Base-by-base conservation (phyloP, 2,113 vertebrate genomes). In the Acanthochromis polyacanthus region DNA sequence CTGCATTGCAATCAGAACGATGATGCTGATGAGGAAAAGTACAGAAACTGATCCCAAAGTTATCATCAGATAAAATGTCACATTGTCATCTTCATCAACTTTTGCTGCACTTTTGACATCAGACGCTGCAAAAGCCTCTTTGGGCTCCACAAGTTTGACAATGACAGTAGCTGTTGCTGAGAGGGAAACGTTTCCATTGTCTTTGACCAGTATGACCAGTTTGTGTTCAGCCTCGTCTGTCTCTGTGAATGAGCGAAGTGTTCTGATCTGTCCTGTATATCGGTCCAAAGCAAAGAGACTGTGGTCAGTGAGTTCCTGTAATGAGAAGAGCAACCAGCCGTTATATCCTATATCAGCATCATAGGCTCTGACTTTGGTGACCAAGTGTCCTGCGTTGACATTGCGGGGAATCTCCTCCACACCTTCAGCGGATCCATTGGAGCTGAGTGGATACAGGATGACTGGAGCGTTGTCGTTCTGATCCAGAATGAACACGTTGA, bases 291-390 rank as follows among this genome's bases (percentile, higher is more conserved):
- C 65, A 83, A 93, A 93, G 9, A 89, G 82, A 81, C 64, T 88
- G 80, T 89, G 79, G 46, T 90, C 88, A 76, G 78, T 89, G 15
- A 89, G 87, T 86, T 87, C 79, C 63, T 78, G 87, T 46, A 91
- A 71, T 61, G 88, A 92, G 78, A 90, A 92, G 10, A 90, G 82
- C 38, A 92, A 79, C 91, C 88, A 92, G 68, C 89, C 91, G 52
- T 92, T 92, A 82, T 92, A 92, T 75, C 91, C 91, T 25, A 90
- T 82, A 71, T 92, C 91, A 20, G 89, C 89, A 5, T 92, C 91
- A 68, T 87, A 89, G 28, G 89, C 91, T 87, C 91, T 77, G 40
- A 92, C 75, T 90, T 91, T 90, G 63, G 89, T 91, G 70, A 92
- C 91, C 59, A 90, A 55, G 32, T 58, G 38, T 40, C 38, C 38